Conservation (phyloP, 2,113 vertebrate genomes). For the Odocoileus virginianus region DNA sequence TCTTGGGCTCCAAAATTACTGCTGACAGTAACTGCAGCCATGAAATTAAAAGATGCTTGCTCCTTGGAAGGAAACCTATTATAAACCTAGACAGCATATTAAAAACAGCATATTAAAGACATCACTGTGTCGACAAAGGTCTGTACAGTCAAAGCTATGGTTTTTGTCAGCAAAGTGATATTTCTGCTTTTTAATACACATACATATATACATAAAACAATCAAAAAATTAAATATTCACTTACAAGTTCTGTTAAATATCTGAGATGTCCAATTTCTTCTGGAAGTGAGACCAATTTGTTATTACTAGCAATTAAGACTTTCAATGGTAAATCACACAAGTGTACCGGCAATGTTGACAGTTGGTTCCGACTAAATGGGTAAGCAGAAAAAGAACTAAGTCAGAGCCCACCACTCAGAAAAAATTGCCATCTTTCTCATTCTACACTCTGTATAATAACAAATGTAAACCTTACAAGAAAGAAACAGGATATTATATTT, state of each 20-base stretch:
- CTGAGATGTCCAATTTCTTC: conserved; percentile 93
- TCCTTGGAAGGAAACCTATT: not conserved
- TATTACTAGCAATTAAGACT: conserved; percentile 96
- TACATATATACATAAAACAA: not conserved
- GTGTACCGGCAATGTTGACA: conserved; percentile 90
- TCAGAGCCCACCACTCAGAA: conserved; percentile 44
- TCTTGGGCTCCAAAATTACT: not conserved
- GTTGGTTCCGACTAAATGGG: conserved; percentile 92
- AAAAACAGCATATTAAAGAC: not conserved
- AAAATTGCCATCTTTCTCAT: not conserved
- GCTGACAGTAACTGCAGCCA: not conserved
- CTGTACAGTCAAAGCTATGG: not conserved
- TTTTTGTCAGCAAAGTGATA: not conserved
- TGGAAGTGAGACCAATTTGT: conserved; percentile 94
- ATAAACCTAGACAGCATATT: not conserved
- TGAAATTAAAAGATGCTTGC: not conserved
- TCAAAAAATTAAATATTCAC: conserved; percentile 65
- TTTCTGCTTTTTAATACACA: not conserved
- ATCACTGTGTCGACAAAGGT: not conserved
- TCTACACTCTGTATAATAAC: conserved; percentile 15
- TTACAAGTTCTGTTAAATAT: conserved; percentile 94
- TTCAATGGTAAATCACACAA: conserved; percentile 94
- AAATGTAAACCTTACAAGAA: conserved; percentile 20
- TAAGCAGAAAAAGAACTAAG: conserved; percentile 41
- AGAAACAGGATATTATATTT: not conserved